A percentile compares a stretch with the other conserved stretches of the same genome.
These are phyloP conservation scores for Lapara coniferarum DNA, from an alignment of 2,888 invertebrate genomes.

Conservation along the genomic window DNA sequence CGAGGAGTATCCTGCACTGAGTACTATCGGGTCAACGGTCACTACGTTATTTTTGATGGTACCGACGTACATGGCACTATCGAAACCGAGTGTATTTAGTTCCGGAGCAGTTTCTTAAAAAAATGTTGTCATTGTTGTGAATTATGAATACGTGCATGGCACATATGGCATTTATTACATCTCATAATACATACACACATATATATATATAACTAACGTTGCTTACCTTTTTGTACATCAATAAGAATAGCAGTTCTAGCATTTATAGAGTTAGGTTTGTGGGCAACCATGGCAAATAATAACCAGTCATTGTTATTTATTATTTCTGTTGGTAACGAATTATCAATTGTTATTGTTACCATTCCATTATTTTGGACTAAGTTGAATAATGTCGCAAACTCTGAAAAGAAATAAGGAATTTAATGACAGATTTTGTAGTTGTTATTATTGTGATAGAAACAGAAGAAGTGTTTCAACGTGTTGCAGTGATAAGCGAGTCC, in stretches of 20 bases:
- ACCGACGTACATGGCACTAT: constrained; percentile 42
- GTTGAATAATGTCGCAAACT: constrained; percentile 39
- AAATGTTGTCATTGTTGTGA: no score
- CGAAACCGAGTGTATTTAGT: constrained; percentile 41
- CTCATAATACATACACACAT: background rate
- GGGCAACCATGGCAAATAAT: constrained; percentile 47
- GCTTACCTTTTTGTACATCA: constrained; percentile 49
- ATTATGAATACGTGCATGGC: background rate
- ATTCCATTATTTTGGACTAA: constrained; percentile 34
- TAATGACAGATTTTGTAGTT: background rate
- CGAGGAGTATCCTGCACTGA: constrained; percentile 42
- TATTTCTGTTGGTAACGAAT: constrained; percentile 41
- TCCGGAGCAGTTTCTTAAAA: constrained; percentile 37
- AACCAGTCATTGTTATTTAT: constrained; percentile 45
- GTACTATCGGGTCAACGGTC: constrained; percentile 40
- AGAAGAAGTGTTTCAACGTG: no score
- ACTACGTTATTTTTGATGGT: constrained; percentile 36
- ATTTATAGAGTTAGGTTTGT: constrained; percentile 37
- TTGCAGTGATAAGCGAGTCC: background rate
- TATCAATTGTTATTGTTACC: constrained; percentile 32
- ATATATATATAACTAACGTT: no score
- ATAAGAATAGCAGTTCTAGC: constrained; percentile 50
- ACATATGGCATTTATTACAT: background rate
- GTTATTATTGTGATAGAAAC: no score
- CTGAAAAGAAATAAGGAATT: constrained; percentile 39